phyloP scores from a whole-genome alignment of 2,888 invertebrate species.

The Toxonevra muliebris region DNA sequence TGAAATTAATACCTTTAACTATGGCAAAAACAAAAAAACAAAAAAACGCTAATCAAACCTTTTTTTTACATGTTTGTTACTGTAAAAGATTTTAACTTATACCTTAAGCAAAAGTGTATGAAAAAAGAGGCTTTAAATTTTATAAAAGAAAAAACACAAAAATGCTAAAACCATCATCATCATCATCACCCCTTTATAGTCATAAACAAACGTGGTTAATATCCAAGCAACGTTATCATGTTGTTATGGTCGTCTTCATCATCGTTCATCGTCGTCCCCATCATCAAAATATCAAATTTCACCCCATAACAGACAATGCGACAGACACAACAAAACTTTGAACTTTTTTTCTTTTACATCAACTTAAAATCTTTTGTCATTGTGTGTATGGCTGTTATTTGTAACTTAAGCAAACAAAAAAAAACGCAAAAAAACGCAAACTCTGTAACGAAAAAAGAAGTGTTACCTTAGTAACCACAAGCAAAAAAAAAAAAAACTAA shows the following conservation, averaged over 20 bases:
- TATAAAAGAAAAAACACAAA: constrained; percentile 23
- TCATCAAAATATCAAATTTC: constrained; percentile 27
- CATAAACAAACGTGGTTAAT: constrained; percentile 18
- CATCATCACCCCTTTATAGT: too few species aligned
- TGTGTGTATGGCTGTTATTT: background rate
- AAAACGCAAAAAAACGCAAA: too few species aligned
- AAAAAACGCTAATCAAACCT: background rate
- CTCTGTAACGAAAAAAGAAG: background rate
- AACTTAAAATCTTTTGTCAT: constrained; percentile 8
- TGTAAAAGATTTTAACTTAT: too few species aligned
- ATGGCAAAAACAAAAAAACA: background rate
- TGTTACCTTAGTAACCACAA: background rate
- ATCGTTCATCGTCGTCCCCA: constrained; percentile 10
- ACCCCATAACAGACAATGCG: background rate
- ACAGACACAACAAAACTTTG: background rate
- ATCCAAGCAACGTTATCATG: background rate
- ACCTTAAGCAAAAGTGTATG: background rate
- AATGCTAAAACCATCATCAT: constrained; percentile 16
- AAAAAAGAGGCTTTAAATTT: background rate
- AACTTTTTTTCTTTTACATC: background rate
- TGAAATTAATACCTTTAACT: background rate
- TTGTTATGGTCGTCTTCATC: background rate
- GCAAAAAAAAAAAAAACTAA: too few species aligned
- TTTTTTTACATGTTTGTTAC: too few species aligned
- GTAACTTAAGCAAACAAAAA: background rate